Conservation (phyloP, 2,888 invertebrate species). For the Aphidoletes aphidimyza region DNA sequence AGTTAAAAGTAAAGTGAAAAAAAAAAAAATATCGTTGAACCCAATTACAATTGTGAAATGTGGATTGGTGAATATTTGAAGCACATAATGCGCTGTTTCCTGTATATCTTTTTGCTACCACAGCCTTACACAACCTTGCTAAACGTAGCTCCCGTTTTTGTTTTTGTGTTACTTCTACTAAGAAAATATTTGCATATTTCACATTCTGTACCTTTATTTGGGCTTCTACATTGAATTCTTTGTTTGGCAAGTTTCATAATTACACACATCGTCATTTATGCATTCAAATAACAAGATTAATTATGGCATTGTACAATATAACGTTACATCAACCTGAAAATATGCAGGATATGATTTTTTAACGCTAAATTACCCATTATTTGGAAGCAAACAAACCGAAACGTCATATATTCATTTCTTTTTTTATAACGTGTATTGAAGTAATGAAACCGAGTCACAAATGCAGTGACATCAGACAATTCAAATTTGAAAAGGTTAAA, state of each 20-base stretch:
- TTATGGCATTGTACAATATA: conserved; percentile 2
- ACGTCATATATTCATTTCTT: too few relatives aligned
- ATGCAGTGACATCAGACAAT: neutral
- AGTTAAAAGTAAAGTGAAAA: too few relatives aligned
- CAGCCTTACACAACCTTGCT: neutral
- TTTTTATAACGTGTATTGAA: too few relatives aligned
- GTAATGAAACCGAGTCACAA: neutral
- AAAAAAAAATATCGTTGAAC: too few relatives aligned
- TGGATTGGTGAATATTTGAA: too few relatives aligned
- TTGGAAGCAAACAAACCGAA: neutral
- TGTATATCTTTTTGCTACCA: neutral
- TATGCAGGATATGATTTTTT: conserved; percentile 24
- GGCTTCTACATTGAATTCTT: neutral
- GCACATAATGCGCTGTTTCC: too few relatives aligned
- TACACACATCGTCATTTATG: conserved; percentile 41
- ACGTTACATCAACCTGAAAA: neutral
- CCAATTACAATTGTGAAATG: too few relatives aligned
- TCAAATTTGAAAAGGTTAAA: neutral
- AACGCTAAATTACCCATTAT: conserved; percentile 36
- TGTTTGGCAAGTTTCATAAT: conserved; percentile 20
- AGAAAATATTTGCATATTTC: conserved; percentile 36
- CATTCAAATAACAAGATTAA: conserved; percentile 39
- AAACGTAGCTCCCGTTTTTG: neutral
- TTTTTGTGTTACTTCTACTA: neutral
- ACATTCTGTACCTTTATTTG: conserved; percentile 36